phyloP scores from a whole-genome alignment of 1,140 invertebrate species.

The Steinernema khuongi region DNA sequence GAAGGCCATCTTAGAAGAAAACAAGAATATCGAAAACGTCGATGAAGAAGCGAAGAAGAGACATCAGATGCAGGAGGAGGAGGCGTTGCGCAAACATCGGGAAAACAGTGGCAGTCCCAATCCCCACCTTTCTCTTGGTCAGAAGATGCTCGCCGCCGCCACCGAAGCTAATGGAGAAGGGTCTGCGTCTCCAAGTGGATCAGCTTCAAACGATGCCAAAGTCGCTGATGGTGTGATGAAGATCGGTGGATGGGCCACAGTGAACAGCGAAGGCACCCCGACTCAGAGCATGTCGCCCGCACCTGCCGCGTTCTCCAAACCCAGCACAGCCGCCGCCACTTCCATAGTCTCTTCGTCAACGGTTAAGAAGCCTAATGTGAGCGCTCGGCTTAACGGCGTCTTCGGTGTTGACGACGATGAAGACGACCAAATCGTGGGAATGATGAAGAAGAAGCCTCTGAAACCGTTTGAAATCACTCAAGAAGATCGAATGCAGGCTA shows the following conservation, averaged over 20 bases:
- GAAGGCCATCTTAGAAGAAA: conserved; percentile 72
- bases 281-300: neutral
- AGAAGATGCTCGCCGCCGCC: conserved; percentile 5
- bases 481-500: conserved; percentile 37
- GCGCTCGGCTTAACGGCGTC: conserved; percentile 25
- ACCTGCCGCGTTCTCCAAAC: neutral
- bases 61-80: conserved; percentile 30
- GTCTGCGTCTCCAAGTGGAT: neutral
- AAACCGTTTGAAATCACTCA: conserved; percentile 43
- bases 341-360: neutral
- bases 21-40: conserved; percentile 21
- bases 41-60: conserved; percentile 21
- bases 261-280: neutral
- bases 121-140: conserved; percentile 36
- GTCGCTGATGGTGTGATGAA: neutral
- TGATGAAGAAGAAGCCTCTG: conserved; percentile 30
- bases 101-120: conserved; percentile 38
- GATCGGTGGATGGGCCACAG: neutral
- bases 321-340: neutral
- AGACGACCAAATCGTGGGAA: conserved; percentile 28
- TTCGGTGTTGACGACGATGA: conserved; percentile 36
- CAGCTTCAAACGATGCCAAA: neutral
- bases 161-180: conserved; percentile 7
- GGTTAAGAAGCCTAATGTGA: neutral
- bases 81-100: conserved; percentile 27